Evolutionary conservation across 2,113 vertebrate species (phyloP), one percentile per base, ranked within the genome.

Genomic region (Jaculus jaculus): DNA sequence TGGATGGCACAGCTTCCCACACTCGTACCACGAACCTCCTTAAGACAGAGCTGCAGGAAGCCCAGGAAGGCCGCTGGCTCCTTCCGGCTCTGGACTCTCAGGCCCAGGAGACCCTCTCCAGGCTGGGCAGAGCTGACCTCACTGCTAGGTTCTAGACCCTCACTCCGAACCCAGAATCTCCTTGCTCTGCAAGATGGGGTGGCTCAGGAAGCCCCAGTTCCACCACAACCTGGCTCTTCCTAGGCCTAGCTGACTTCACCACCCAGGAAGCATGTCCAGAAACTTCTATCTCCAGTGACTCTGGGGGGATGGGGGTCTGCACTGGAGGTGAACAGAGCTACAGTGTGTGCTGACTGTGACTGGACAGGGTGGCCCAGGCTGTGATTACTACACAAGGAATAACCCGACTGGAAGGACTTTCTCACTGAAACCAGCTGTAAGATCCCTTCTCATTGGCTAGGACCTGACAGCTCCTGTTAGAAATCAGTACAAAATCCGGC

Each of bases 281-380:
- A 78, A 63, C 68, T 20, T 11, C 20, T 3, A 3, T 61, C 65
- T 61, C 79, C 78, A 61, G 2, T 4, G 16, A 80, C 58, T 0
- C 0, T 11, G 42, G 42, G 42, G 42, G 42, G 42, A 8, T 5
- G 42, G 79, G 68, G 37, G 39, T 15, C 7, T 11, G 47, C 5
- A 24, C 12, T 1, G 34, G 32, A n/a, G 47, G 60, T 6, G 10
- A 21, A 42, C 47, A 32, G 42, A 24, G 6, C 37, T n/a, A 3
- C 54, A 8, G 39, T 1, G 18, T n/a, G 20, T 13, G 1, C 21
- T 6, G 7, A 47, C 0, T 0, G 1, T 0, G 7, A 20, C 0
- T 0, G 0, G 37, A 23, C 30, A 47, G 39, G 24, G 1, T 2
- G 47, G 16, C 13, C 12, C 34, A 6, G 65, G 61, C 63, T 18